Evolutionary conservation across 2,797 vertebrate genomes (phyloP).

Genomic region (Sebastolobus altivelis): DNA sequence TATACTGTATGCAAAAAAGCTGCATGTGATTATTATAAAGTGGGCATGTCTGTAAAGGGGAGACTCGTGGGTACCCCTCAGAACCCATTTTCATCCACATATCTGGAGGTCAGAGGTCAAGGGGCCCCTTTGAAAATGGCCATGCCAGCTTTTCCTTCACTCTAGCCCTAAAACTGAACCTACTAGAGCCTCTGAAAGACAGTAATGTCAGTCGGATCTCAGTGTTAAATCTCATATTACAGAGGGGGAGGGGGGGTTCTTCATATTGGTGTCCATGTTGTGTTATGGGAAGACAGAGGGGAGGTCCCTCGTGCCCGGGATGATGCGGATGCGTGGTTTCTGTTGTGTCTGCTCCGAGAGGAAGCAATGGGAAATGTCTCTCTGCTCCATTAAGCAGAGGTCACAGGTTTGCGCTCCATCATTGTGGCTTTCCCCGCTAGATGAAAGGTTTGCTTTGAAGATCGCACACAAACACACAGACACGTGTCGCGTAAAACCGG

Average conservation of each 20-base stretch:
- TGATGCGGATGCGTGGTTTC: conserved; percentile 45
- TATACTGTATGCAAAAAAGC: too few species aligned
- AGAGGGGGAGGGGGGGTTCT: background rate
- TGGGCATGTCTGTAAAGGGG: too few species aligned
- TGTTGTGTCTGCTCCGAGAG: conserved; percentile 64
- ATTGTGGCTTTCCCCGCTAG: conserved; percentile 67
- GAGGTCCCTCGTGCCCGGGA: conserved; percentile 20
- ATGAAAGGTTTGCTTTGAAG: conserved; percentile 78
- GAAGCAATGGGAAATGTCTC: conserved; percentile 74
- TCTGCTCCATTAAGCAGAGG: conserved; percentile 79
- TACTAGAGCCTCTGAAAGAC: too few species aligned
- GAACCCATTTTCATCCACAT: too few species aligned
- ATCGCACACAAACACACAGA: conserved; percentile 44
- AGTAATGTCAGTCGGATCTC: too few species aligned
- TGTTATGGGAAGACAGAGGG: background rate
- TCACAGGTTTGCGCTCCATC: conserved; percentile 78
- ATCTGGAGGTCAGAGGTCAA: too few species aligned
- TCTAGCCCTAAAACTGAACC: too few species aligned
- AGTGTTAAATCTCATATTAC: background rate
- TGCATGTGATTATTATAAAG: too few species aligned
- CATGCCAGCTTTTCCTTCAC: too few species aligned
- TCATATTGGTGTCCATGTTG: background rate
- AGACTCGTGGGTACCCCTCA: too few species aligned
- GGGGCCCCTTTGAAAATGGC: too few species aligned
- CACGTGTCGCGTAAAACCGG: conserved; percentile 22